Conservation (phyloP, 2,113 vertebrate genomes). For the Alosa alosa region DNA sequence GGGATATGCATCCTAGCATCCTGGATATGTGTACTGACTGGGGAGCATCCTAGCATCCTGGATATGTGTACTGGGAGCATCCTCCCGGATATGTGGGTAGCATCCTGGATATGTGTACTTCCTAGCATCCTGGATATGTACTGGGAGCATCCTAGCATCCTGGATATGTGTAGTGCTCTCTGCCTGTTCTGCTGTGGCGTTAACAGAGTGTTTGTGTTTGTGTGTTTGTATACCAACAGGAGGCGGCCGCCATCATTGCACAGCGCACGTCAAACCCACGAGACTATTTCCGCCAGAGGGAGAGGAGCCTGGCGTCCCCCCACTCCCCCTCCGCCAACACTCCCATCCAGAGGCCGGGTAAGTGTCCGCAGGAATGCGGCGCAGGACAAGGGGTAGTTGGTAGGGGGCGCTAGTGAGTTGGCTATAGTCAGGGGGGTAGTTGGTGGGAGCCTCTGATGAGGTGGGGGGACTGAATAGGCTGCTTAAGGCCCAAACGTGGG, state of each 20-base stretch:
- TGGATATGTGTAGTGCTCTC: too few relatives aligned
- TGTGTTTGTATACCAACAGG: constrained; percentile 65
- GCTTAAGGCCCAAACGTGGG: not conserved
- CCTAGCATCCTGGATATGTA: too few relatives aligned
- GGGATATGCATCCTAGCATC: too few relatives aligned
- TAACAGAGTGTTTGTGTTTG: not conserved
- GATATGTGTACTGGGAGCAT: too few relatives aligned
- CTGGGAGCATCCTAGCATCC: too few relatives aligned
- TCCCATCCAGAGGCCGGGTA: constrained; percentile 87
- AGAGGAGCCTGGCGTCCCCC: constrained; percentile 80
- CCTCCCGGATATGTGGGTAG: too few relatives aligned
- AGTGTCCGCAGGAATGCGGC: constrained; percentile 18
- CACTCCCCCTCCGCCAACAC: constrained; percentile 75
- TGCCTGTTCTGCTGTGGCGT: too few relatives aligned
- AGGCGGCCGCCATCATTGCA: constrained; percentile 95
- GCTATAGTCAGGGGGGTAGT: not conserved
- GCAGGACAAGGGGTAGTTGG: not conserved
- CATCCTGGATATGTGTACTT: too few relatives aligned
- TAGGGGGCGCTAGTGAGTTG: too few relatives aligned
- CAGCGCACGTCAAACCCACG: constrained; percentile 91
- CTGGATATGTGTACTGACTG: too few relatives aligned
- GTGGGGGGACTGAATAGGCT: not conserved
- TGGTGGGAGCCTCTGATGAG: not conserved
- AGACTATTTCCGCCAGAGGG: constrained; percentile 94
- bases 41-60: too few relatives aligned